These are phyloP conservation scores for Lepetodrilus schrolli DNA, from an alignment of 2,888 invertebrate species.

Conservation along the genomic window DNA sequence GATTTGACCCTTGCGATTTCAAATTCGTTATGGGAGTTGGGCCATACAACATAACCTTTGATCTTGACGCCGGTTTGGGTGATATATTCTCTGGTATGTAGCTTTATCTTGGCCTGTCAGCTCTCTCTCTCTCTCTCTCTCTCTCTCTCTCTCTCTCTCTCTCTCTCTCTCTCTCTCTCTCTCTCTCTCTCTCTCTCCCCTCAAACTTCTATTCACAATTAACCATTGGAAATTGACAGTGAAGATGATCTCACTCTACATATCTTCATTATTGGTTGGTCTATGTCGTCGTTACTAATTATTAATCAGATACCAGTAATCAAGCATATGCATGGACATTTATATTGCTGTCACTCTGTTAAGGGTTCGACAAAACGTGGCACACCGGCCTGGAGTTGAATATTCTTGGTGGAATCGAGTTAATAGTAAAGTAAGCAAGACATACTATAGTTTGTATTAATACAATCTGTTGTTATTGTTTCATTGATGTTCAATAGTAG, in stretches of 20 bases:
- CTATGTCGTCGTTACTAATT: too few species aligned
- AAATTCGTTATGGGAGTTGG: slow-evolving; percentile 49
- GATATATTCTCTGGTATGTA: slow-evolving; percentile 35
- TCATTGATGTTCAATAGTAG: too few species aligned
- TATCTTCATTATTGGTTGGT: too few species aligned
- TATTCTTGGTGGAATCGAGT: slow-evolving; percentile 49
- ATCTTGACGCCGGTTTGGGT: slow-evolving; percentile 28
- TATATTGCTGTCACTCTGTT: not conserved
- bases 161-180: too few species aligned
- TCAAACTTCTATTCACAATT: too few species aligned
- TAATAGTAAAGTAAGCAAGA: slow-evolving; percentile 48
- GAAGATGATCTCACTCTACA: too few species aligned
- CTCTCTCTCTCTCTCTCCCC: too few species aligned
- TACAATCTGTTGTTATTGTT: too few species aligned
- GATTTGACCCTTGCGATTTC: slow-evolving; percentile 52
- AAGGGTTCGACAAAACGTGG: slow-evolving; percentile 46
- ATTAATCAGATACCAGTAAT: not conserved
- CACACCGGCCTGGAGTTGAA: slow-evolving; percentile 46
- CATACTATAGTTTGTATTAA: too few species aligned
- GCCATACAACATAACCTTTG: slow-evolving; percentile 35
- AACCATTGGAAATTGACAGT: too few species aligned
- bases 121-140: too few species aligned
- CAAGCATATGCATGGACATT: not conserved
- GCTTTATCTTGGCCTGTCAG: not conserved
- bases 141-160: too few species aligned